Base-by-base conservation (phyloP, 30 jellyfish, hydroid and myxozoan species). In the Pseudorhiza aurosa region DNA sequence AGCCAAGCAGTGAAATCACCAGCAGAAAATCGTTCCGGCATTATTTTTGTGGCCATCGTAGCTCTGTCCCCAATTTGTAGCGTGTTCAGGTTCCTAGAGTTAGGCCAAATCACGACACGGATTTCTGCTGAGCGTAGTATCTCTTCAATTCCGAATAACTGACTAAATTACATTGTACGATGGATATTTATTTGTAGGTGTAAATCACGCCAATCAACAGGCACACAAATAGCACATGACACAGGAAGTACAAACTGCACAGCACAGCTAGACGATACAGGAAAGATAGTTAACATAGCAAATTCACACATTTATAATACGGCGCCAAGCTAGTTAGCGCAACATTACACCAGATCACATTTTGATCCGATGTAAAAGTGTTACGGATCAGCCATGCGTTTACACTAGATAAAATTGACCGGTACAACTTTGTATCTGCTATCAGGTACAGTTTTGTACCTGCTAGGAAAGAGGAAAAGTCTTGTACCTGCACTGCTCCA, bases 51-150 rank as follows among this genome's bases (percentile, higher is more conserved):
- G 70, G 75, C 62, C 73, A 72, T 72, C 32, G 65, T 72, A 72
- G 53, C 85, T 72, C 85, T 72, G 85, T 72, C 85, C 49, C 63
- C 85, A 72, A 72, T 72, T 72, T 72, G 85, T 72, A 74, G 85
- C 74, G 75, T 72, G 85, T 72, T 69, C 70, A 70, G 83, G 69
- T 69, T 47, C 82, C 17, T 10, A 65, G 80, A 37, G 29, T 35
- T 65, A 25, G 63, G 80, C 63, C 59, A 18, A 42, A 37, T 59
- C 14, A 36, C 40, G 42, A 37, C 60, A 33, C 49, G 31, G 19
- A 15, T 65, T 26, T 9, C 4, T 29, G 73, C 45, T 22, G 18
- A 4, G 19, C 3, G 9, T 10, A 59, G 18, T 26, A 49, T 7
- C 27, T 25, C 28, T 7, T 37, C 4, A 33, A 3, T 37, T 1